phyloP scores from a whole-genome alignment of 2,888 invertebrate species.

The Tillus elongatus region DNA sequence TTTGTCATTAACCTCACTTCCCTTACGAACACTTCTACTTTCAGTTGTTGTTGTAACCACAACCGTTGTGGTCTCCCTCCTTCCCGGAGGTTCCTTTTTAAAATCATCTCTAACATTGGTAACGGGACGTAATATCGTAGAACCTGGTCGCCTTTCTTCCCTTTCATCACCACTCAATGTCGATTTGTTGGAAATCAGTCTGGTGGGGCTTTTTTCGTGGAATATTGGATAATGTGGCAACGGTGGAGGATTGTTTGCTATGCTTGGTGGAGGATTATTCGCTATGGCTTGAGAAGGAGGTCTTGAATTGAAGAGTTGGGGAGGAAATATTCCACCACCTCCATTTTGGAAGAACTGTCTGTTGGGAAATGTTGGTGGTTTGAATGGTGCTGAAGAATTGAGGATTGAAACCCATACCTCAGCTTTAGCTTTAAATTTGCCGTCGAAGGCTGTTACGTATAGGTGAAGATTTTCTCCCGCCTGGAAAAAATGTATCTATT shows the following conservation, averaged over 20 bases:
- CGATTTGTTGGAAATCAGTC: too few relatives aligned
- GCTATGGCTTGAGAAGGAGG: conserved; percentile 23
- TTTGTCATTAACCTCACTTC: conserved; percentile 13
- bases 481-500: conserved; percentile 42
- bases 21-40: neutral
- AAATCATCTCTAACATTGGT: neutral
- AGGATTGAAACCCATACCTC: conserved; percentile 59
- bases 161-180: too few relatives aligned
- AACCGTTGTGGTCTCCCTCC: conserved; percentile 8
- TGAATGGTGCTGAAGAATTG: conserved; percentile 29
- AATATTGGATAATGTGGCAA: conserved; percentile 23
- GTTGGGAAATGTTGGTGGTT: conserved; percentile 25
- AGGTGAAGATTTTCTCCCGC: conserved; percentile 57
- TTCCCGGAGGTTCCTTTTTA: conserved; percentile 9
- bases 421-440: conserved; percentile 53
- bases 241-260: conserved; percentile 27
- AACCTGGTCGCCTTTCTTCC: too few relatives aligned
- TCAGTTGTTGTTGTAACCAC: conserved; percentile 6
- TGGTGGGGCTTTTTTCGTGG: too few relatives aligned
- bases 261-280: conserved; percentile 23
- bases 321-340: too few relatives aligned
- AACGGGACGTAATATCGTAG: neutral
- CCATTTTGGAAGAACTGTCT: conserved; percentile 5
- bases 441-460: conserved; percentile 60
- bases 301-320: too few relatives aligned